These are phyloP conservation scores for Poicephalus meyeri DNA, from an alignment of 2,113 vertebrate species.

Conservation along the genomic window DNA sequence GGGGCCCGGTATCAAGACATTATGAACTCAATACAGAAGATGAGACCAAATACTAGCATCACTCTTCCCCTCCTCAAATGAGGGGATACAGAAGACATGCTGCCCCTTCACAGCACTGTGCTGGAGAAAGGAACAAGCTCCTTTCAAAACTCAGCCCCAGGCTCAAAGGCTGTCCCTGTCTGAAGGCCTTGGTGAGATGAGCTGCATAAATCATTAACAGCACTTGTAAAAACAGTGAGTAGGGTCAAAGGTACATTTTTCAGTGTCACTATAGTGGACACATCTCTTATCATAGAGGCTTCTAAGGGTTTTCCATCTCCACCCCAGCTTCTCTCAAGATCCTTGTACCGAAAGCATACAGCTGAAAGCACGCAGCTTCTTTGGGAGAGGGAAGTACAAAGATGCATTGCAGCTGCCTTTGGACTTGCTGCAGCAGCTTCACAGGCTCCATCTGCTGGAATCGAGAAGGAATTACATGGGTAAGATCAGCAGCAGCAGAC, in stretches of 20 bases:
- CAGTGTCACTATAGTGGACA: background rate
- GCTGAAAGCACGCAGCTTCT: background rate
- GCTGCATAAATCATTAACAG: background rate
- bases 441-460: background rate
- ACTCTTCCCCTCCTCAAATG: background rate
- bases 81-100: background rate
- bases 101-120: background rate
- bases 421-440: background rate
- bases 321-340: background rate
- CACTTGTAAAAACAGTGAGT: background rate
- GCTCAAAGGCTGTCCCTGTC: background rate
- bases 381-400: background rate
- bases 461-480: background rate
- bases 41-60: background rate
- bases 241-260: background rate
- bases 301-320: background rate
- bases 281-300: background rate
- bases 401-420: background rate
- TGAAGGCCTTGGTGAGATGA: background rate
- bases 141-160: background rate
- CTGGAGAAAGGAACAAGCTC: background rate
- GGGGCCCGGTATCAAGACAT: background rate
- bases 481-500: background rate
- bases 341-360: background rate
- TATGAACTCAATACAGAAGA: background rate